These are phyloP conservation scores for Acrocephalus kingi DNA, from an alignment of 2,113 vertebrate genomes.

Conservation along the genomic window DNA sequence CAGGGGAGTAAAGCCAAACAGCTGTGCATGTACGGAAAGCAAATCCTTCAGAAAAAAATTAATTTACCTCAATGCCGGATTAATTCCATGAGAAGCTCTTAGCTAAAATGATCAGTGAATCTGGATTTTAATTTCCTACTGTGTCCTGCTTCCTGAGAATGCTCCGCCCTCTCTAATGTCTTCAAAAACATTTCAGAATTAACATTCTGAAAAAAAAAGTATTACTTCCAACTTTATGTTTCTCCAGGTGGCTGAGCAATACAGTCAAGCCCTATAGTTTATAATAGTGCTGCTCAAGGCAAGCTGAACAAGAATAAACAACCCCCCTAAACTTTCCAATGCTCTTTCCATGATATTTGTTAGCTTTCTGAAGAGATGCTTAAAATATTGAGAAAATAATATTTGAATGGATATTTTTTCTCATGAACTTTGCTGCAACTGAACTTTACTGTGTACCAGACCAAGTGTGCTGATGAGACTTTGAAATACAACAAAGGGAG, in stretches of 20 bases:
- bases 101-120: neutral
- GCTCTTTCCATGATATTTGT: neutral
- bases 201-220: neutral
- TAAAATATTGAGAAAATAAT: neutral
- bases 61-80: slow-evolving; percentile 31
- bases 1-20: neutral
- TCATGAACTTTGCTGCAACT: neutral
- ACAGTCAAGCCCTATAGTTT: neutral
- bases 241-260: neutral
- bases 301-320: neutral
- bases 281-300: neutral
- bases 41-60: slow-evolving; percentile 33
- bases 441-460: neutral
- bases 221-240: neutral
- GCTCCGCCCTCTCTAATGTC: neutral
- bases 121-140: slow-evolving; percentile 30
- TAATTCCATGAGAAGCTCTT: slow-evolving; percentile 21
- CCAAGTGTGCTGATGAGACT: neutral
- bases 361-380: neutral
- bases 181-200: neutral
- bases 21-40: neutral
- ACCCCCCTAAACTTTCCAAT: neutral
- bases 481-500: neutral
- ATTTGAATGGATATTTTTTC: neutral
- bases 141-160: neutral